phyloP scores from a whole-genome alignment of 1,140 invertebrate species.

The Cryptotermes secundus region DNA sequence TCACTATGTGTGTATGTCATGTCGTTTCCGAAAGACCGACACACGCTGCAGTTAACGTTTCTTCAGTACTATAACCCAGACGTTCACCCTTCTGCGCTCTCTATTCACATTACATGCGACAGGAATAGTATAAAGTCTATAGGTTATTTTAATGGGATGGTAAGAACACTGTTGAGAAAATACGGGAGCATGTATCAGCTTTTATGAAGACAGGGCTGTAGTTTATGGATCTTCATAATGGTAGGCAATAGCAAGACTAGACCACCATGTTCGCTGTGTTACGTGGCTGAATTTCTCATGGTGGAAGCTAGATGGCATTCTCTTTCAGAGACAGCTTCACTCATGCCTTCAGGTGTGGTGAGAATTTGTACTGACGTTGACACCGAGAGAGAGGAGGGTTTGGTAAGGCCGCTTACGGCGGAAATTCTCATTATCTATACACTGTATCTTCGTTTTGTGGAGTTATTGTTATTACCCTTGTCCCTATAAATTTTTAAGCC shows the following conservation, averaged over 20 bases:
- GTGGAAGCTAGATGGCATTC: neutral
- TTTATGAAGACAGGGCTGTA: conserved; percentile 31
- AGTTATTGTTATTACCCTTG: neutral
- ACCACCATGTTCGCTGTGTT: neutral
- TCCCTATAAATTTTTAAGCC: conserved; percentile 2
- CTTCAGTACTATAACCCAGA: neutral
- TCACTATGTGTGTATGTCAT: too few relatives aligned
- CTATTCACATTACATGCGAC: neutral
- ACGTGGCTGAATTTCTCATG: neutral
- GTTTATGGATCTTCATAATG: conserved; percentile 33
- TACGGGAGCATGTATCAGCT: conserved; percentile 32
- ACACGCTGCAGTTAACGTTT: neutral
- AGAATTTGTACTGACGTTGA: neutral
- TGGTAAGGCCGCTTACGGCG: neutral
- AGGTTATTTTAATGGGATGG: conserved; percentile 33
- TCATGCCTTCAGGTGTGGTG: too few relatives aligned
- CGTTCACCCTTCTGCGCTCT: too few relatives aligned
- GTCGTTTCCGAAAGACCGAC: too few relatives aligned
- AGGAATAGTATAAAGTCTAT: conserved; percentile 26
- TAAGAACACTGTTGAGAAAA: conserved; percentile 27
- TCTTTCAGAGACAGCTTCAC: neutral
- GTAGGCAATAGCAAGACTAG: neutral
- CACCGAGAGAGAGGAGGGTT: neutral
- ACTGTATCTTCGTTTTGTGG: neutral
- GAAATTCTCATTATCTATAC: neutral